A percentile compares a stretch with the other conserved stretches of the same genome.
These are phyloP conservation scores for Drosophila nigrodunni DNA, from an alignment of 1,140 invertebrate species.

Conservation along the genomic window DNA sequence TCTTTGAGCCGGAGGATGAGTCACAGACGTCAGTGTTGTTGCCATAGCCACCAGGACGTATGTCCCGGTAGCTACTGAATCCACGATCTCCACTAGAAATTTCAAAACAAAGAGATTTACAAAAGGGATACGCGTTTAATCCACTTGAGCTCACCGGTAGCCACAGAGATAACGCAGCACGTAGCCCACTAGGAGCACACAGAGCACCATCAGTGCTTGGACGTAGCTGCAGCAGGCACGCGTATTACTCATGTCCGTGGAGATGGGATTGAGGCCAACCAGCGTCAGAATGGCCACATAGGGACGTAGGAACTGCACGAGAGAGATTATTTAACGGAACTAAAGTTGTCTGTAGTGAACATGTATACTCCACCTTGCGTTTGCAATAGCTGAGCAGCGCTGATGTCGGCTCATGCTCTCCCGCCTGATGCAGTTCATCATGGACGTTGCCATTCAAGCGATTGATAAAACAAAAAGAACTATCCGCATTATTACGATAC, in stretches of 20 bases:
- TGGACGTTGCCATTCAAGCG: constrained; percentile 85
- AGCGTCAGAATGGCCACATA: constrained; percentile 90
- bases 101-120: not conserved
- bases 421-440: constrained; percentile 87
- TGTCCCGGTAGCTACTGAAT: constrained; percentile 87
- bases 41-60: constrained; percentile 41
- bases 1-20: not conserved
- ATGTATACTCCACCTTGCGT: constrained; percentile 86
- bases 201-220: constrained; percentile 88
- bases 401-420: constrained; percentile 89
- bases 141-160: constrained; percentile 87
- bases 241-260: constrained; percentile 87
- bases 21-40: constrained; percentile 54
- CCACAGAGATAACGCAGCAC: constrained; percentile 91
- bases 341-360: not conserved
- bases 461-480: constrained; percentile 81
- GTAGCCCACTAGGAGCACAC: constrained; percentile 89
- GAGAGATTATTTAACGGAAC: too few species aligned
- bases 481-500: constrained; percentile 78
- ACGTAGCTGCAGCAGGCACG: constrained; percentile 87
- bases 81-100: constrained; percentile 89
- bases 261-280: constrained; percentile 90
- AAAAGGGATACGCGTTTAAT: not conserved
- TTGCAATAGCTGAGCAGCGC: constrained; percentile 91
- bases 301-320: constrained; percentile 88